These are phyloP conservation scores for Labeo catla DNA, from an alignment of 2,113 vertebrate genomes.

Conservation along the genomic window DNA sequence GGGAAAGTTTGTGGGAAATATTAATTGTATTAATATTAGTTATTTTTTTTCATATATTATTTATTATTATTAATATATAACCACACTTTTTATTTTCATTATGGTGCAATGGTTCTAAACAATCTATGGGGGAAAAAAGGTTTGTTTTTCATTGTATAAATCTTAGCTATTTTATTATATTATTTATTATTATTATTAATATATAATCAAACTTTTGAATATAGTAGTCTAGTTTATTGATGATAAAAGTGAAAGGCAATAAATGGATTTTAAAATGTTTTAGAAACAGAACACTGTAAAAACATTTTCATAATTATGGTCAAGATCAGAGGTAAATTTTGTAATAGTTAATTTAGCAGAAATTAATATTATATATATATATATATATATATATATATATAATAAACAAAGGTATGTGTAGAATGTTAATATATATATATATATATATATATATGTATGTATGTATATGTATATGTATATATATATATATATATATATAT, in stretches of 20 bases:
- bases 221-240: background rate
- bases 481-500: too few species aligned
- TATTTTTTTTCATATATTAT: background rate
- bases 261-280: background rate
- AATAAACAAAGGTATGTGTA: too few species aligned
- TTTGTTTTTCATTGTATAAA: background rate
- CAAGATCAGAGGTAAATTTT: background rate
- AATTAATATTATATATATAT: background rate
- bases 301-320: background rate
- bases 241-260: background rate
- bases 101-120: background rate
- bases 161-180: background rate
- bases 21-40: background rate
- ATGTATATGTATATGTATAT: too few species aligned
- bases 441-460: too few species aligned
- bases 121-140: background rate
- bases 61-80: background rate
- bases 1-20: background rate
- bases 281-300: background rate
- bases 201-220: background rate
- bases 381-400: too few species aligned
- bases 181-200: background rate
- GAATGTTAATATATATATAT: too few species aligned
- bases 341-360: background rate
- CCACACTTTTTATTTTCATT: background rate